Evolutionary conservation across 1,140 invertebrate species (phyloP), one percentile per base, ranked within the genome.

Genomic region (Aphaenogaster floridana): DNA sequence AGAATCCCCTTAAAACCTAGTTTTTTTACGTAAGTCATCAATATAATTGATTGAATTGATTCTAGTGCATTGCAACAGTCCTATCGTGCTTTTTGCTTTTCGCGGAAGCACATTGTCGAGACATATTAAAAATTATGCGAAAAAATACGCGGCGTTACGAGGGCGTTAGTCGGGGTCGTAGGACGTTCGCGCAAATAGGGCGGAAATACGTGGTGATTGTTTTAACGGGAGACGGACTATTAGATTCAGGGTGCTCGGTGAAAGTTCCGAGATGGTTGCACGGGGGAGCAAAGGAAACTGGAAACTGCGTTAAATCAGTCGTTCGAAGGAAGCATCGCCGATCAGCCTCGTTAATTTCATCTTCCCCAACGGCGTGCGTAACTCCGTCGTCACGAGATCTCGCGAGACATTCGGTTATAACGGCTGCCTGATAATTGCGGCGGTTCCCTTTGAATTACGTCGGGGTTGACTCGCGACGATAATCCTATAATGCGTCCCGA

Each of bases 221-320:
- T 84, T 63, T 50, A 84, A 76, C 54, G 54, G 57, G 17, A 39
- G 52, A 21, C 15, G 28, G 68, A 61, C 69, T 84, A 76, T 84
- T 84, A 74, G 68, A 84, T 84, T 74, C 80, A n/a, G 80, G 42
- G 34, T 57, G 64, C 79, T 80, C 78, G 78, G 34, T 57, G 80
- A 84, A 84, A 84, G 80, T 84, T 84, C 17, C 34, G 52, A 50
- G 72, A 84, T 74, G 80, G 54, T 74, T 84, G 72, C 80, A 59
- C 34, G 69, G 59, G 59, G 59, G 54, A 76, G 80, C 42, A 84
- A 84, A 84, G 80, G 80, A 84, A 84, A 84, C 42, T 84, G 80
- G 80, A 76, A 84, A 84, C 80, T 84, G 45, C 80, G 72, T 84
- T 84, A 84, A 84, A 84, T 84, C 80, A 84, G 57, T 76, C 80